Evolutionary conservation across 2,113 vertebrate species (phyloP).

Genomic region (Neolamprologus fasciatus): DNA sequence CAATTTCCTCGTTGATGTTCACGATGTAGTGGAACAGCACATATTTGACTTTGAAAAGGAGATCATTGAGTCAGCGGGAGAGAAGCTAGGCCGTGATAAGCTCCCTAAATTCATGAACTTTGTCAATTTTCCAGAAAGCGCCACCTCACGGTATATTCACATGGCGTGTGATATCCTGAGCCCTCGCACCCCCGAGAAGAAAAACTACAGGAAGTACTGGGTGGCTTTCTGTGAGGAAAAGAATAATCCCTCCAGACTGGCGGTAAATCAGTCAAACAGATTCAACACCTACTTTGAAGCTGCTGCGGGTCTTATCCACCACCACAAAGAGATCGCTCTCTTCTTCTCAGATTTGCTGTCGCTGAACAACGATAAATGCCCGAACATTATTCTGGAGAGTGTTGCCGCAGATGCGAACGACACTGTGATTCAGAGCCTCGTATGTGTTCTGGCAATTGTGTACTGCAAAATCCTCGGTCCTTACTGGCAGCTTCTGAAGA

Average conservation of each 20-base stretch:
- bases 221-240: conserved; percentile 70
- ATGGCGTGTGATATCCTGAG: conserved; percentile 67
- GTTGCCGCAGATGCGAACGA: conserved; percentile 61
- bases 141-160: conserved; percentile 67
- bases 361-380: conserved; percentile 29
- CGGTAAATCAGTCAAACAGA: conserved; percentile 28
- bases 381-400: conserved; percentile 68
- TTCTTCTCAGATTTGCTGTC: conserved; percentile 70
- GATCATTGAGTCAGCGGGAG: conserved; percentile 35
- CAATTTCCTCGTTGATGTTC: conserved; percentile 63
- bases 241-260: conserved; percentile 58
- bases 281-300: conserved; percentile 67
- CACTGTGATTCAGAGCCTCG: conserved; percentile 60
- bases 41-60: conserved; percentile 65
- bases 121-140: conserved; percentile 66
- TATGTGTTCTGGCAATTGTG: conserved; percentile 68
- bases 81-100: conserved; percentile 68
- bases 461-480: conserved; percentile 74
- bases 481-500: conserved; percentile 72
- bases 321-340: conserved; percentile 58
- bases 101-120: conserved; percentile 60
- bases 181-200: neutral
- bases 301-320: conserved; percentile 69
- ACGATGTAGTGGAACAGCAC: conserved; percentile 59
- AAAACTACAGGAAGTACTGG: conserved; percentile 68